Conservation (phyloP, 2,113 vertebrate species). For the Nibea albiflora region DNA sequence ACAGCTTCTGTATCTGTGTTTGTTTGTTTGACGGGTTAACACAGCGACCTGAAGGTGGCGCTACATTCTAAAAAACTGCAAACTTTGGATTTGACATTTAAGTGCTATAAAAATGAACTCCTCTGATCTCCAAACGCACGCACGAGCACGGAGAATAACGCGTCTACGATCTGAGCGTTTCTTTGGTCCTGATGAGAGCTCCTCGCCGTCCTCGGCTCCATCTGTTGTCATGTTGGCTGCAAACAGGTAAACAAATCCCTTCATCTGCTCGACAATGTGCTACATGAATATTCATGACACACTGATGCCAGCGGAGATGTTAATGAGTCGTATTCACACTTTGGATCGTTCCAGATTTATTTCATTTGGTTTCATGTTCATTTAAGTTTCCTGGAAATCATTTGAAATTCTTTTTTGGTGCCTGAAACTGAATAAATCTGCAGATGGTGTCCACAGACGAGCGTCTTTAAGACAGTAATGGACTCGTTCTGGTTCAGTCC, state of each 20-base stretch:
- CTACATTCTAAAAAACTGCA: too few relatives aligned
- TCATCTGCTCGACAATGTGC: neutral
- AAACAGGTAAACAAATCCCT: conserved; percentile 11
- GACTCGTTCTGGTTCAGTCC: too few relatives aligned
- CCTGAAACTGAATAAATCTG: neutral
- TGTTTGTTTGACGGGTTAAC: too few relatives aligned
- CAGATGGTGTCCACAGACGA: neutral
- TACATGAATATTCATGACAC: conserved; percentile 25
- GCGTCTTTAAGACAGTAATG: too few relatives aligned
- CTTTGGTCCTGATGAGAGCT: neutral
- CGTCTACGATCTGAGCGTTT: too few relatives aligned
- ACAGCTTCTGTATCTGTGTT: too few relatives aligned
- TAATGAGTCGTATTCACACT: neutral
- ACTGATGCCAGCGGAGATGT: neutral
- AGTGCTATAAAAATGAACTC: too few relatives aligned
- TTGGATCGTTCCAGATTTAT: neutral
- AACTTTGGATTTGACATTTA: too few relatives aligned
- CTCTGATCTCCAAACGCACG: too few relatives aligned
- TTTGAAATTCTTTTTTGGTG: too few relatives aligned
- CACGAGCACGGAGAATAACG: too few relatives aligned
- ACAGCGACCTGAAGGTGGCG: too few relatives aligned
- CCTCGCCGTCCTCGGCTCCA: neutral
- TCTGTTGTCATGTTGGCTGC: conserved; percentile 20
- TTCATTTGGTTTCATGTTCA: neutral
- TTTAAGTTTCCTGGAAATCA: neutral